Evolutionary conservation across 2,113 vertebrate genomes (phyloP), one percentile per base, ranked within the genome.

Genomic region (Nicator chloris): DNA sequence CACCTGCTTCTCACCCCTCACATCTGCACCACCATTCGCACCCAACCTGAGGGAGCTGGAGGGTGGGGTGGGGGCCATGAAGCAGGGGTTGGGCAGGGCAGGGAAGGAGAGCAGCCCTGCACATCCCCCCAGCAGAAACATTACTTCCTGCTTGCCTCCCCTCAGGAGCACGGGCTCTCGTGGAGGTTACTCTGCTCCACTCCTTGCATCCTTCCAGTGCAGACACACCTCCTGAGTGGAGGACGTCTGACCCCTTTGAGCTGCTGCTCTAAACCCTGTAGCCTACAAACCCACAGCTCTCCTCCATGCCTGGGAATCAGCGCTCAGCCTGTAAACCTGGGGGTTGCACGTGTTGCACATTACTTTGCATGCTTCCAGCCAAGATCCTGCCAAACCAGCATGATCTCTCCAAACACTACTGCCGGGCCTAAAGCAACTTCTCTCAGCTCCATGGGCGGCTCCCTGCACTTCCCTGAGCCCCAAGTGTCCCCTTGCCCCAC

Each of bases 291-390:
- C 24, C 2, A 0, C 30, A n/a, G 39, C 33, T 14, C 24, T 73
- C 23, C 28, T 84, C 26, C 31, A 9, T 0, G 3, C n/a, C 54
- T 28, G 27, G 35, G 45, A 80, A 30, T 54, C 61, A 42, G 66
- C 11, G 4, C 39, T 17, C 61, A 71, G 65, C 53, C 76, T 59
- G 30, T 60, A 54, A n/a, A 79, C 3, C 20, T 10, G 10, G 12
- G 16, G 19, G 9, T 72, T 60, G 30, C 53, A n/a, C 2, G 0
- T 24, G 6, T 26, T 5, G 0, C 5, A 1, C 1, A 0, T 37
- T 61, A 14, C 15, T 65, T 53, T 44, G 20, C 77, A 13, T 2
- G 3, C 50, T 76, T 53, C 31, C 65, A 53, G 37, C 40, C 54
- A 40, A 39, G 24, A 50, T 42, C 21, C 63, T n/a, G 8, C 31